A percentile compares a stretch with the other conserved stretches of the same genome.
Evolutionary conservation across 2,113 vertebrate genomes (phyloP).

Genomic region (Archilochus colubris): DNA sequence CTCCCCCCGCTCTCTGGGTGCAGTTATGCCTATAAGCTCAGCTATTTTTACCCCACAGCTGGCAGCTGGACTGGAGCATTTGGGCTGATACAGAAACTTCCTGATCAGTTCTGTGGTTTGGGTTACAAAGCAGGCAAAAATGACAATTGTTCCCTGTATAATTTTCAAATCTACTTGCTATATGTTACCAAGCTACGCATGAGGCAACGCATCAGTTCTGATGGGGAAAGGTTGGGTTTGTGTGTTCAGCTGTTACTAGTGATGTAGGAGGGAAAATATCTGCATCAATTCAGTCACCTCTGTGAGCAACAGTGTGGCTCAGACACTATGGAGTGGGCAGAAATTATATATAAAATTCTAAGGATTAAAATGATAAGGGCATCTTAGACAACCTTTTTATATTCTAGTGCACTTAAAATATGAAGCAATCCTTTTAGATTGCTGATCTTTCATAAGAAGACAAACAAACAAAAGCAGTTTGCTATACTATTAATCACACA

Average conservation of each 20-base stretch:
- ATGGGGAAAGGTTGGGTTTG: neutral
- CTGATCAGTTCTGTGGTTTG: neutral
- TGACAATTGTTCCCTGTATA: neutral
- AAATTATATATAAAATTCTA: neutral
- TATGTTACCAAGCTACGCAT: neutral
- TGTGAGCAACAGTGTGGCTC: neutral
- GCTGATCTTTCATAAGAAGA: neutral
- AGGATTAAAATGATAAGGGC: neutral
- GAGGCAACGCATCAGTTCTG: neutral
- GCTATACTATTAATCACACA: neutral
- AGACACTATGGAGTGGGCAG: neutral
- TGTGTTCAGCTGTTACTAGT: conserved; percentile 26
- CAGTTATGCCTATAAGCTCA: neutral
- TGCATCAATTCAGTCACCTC: neutral
- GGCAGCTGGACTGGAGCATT: neutral
- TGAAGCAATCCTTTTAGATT: neutral
- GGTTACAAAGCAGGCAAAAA: neutral
- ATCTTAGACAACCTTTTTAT: neutral
- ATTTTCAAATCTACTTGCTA: neutral
- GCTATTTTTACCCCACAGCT: neutral
- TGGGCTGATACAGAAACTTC: neutral
- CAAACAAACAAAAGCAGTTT: neutral
- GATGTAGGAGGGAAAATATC: conserved; percentile 17
- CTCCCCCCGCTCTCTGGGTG: neutral
- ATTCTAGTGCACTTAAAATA: neutral